Evolutionary conservation across 2,888 invertebrate genomes (phyloP).

Genomic region (Agonopterix alstromeriana): DNA sequence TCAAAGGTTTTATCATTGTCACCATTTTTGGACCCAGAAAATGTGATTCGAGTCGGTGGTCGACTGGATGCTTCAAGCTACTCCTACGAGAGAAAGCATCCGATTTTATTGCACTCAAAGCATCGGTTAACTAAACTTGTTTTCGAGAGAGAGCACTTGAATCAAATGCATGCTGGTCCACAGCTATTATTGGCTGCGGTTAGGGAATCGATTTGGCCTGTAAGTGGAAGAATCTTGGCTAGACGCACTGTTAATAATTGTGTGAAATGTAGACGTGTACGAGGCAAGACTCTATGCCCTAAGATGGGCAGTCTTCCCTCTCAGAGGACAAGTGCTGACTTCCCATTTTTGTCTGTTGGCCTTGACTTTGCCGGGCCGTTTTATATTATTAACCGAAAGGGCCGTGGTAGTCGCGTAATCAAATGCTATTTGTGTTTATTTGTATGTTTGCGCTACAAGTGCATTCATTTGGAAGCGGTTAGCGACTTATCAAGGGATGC

Average conservation of each 20-base stretch:
- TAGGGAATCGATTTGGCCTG: constrained; percentile 4
- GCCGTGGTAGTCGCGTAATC: constrained; percentile 9
- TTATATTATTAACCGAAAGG: constrained; percentile 1
- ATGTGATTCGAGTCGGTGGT: constrained; percentile 13
- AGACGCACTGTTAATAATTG: constrained; percentile 9
- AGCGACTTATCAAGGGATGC: constrained; percentile 19
- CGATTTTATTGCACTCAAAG: not conserved
- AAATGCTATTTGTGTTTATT: constrained; percentile 16
- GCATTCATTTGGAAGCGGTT: constrained; percentile 19
- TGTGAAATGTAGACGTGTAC: constrained; percentile 7
- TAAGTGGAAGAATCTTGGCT: constrained; percentile 3
- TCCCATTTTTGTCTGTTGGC: constrained; percentile 6
- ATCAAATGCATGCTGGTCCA: constrained; percentile 3
- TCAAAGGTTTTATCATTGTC: not conserved
- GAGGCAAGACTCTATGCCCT: constrained; percentile 5
- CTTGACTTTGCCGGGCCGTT: constrained; percentile 7
- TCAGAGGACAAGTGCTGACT: constrained; percentile 3
- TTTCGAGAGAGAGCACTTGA: not conserved
- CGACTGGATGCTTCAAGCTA: constrained; percentile 12
- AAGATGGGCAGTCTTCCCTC: constrained; percentile 9
- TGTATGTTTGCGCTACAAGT: constrained; percentile 18
- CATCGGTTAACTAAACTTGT: not conserved
- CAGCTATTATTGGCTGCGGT: constrained; percentile 3
- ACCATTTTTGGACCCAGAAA: not conserved
- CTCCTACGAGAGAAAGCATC: constrained; percentile 3